Conservation (phyloP, 2,113 vertebrate species). For the Otocyon megalotis region DNA sequence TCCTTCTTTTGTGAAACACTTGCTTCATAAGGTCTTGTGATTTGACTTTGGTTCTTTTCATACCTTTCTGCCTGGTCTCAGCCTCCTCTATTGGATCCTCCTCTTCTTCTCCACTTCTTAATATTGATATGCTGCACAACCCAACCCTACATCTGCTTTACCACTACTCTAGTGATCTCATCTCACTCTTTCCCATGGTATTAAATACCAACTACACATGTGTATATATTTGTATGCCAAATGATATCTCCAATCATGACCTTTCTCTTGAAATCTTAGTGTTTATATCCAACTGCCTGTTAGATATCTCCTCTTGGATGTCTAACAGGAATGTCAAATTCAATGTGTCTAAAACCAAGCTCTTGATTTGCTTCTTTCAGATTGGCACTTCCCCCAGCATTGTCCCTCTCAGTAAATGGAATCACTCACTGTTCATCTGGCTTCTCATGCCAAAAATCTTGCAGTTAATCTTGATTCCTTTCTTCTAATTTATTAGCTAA, state of each 20-base stretch:
- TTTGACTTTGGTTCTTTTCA: not conserved
- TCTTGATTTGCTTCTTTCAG: conserved; percentile 9
- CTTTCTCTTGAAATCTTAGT: not conserved
- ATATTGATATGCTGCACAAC: not conserved
- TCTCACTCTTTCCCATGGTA: not conserved
- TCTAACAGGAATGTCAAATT: conserved; percentile 3
- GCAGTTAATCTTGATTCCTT: not conserved
- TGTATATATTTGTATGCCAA: not conserved
- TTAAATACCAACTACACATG: not conserved
- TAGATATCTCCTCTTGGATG: not conserved
- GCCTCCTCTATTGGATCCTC: not conserved
- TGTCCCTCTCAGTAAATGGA: not conserved
- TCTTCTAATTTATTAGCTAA: not conserved
- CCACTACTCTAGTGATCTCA: not conserved
- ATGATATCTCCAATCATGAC: not conserved
- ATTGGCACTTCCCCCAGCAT: not conserved
- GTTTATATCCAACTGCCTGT: not conserved
- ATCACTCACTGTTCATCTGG: not conserved
- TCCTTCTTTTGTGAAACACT: not conserved
- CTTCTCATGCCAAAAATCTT: not conserved
- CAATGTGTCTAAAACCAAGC: not conserved
- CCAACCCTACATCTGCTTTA: not conserved
- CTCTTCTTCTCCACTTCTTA: not conserved
- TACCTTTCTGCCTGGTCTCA: not conserved
- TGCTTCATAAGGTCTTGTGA: not conserved